Conservation (phyloP, 2,113 vertebrate species). For the Ammodytes dubius region DNA sequence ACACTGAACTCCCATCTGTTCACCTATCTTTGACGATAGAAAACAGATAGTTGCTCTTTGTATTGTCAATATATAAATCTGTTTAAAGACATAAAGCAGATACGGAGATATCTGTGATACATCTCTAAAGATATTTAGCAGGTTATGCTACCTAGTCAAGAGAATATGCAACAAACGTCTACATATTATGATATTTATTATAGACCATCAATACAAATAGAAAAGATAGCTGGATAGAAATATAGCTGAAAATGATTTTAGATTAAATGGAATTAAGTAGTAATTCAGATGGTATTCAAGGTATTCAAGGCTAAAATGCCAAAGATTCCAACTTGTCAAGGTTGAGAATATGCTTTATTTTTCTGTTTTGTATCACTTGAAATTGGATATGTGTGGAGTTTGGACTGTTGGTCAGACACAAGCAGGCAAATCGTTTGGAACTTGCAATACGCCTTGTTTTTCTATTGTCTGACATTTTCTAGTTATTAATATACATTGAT, state of each 20-base stretch:
- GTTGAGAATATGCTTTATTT: not conserved
- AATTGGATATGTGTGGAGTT: not conserved
- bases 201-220: not conserved
- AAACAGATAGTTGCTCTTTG: slow-evolving; percentile 8
- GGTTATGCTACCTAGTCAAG: not conserved
- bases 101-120: not conserved
- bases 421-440: not conserved
- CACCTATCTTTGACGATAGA: slow-evolving; percentile 44
- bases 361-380: not conserved
- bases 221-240: not conserved
- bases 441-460: not conserved
- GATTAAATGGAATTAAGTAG: not conserved
- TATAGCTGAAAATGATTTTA: not conserved
- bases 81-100: not conserved
- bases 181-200: not conserved
- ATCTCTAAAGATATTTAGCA: not conserved
- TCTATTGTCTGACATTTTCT: not conserved
- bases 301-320: not conserved
- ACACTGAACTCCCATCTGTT: slow-evolving; percentile 50
- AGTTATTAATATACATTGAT: no score
- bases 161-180: not conserved
- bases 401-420: not conserved
- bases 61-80: slow-evolving; percentile 8
- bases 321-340: not conserved
- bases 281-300: not conserved